phyloP scores from a whole-genome alignment of 2,797 vertebrate genomes.

The Acridotheres tristis region DNA sequence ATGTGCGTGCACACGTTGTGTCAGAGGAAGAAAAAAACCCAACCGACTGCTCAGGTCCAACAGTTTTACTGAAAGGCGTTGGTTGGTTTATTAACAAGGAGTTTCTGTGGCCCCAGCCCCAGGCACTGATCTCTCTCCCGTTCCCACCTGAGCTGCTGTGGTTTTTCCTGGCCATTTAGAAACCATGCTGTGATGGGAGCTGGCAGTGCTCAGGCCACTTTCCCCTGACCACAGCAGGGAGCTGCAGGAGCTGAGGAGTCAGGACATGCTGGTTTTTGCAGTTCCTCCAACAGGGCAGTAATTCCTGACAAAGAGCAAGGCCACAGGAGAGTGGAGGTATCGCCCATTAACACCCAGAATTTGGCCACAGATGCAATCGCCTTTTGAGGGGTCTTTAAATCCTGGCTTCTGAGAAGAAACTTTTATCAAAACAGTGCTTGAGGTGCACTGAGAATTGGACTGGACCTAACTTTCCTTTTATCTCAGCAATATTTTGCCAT shows the following conservation, averaged over 20 bases:
- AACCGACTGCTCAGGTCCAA: neutral
- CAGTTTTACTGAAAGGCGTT: neutral
- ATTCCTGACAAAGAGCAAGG: neutral
- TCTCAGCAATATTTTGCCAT: neutral
- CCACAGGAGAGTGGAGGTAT: neutral
- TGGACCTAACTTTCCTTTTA: neutral
- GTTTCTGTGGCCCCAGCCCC: neutral
- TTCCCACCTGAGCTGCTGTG: neutral
- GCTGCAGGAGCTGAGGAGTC: neutral
- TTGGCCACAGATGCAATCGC: accelerated
- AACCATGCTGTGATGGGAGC: neutral
- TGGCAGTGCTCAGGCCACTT: accelerated
- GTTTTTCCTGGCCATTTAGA: neutral
- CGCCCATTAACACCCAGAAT: accelerated
- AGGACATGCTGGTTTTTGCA: neutral
- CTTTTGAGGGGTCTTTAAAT: neutral
- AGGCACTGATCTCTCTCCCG: accelerated
- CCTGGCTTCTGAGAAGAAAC: neutral
- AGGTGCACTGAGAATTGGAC: neutral
- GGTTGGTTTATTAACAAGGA: neutral
- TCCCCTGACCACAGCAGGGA: accelerated
- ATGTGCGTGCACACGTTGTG: neutral
- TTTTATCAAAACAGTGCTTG: neutral
- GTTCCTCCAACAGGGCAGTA: neutral
- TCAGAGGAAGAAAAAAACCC: neutral